Evolutionary conservation across 92 coral and sea anemone species (phyloP), one percentile per base, ranked within the genome.

Genomic region (Actinernus sp.): DNA sequence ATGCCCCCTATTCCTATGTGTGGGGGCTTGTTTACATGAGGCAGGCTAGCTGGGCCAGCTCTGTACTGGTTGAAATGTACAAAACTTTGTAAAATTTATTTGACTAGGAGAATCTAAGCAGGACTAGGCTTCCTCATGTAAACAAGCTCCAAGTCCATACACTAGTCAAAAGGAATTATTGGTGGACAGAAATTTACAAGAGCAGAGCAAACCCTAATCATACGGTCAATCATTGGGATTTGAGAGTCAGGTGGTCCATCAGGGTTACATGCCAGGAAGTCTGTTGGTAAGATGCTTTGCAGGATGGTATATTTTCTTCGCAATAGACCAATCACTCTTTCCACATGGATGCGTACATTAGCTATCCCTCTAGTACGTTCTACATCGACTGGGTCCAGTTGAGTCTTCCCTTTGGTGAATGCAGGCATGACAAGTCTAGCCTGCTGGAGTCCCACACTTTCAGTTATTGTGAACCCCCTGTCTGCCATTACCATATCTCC

Each of bases 401-500:
- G 70, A 18, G 31, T 31, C 73, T 66, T 77, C 20, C 84, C 84
- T 33, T 66, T 77, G 9, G 84, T 77, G 75, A 77, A 77, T 23
- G 84, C 84, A 11, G 70, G 76, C 10, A 77, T 66, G 38, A 55
- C 65, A 26, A 77, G 68, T 25, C 41, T 48, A n/a, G 76, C 76
- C n/a, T 66, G 75, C 50, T 65, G 45, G 17, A 65, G 17, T 24
- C 74, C 59, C n/a, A 77, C 76, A 45, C 53, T 34, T 39, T 77
- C 84, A 2, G 53, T 33, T 25, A 76, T 64, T 2, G 73, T 74
- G 40, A 82, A 82, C 23, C 88, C 78, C 20, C 78, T 55, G 70
- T 74, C 88, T 36, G 88, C 88, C 75, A 82, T 58, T 27, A 82
- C 78, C 68, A 74, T 26, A 51, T 82, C 88, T 26, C 88, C 88